Percentiles rank a stretch among this genome's conserved stretches.
Evolutionary conservation across 1,140 invertebrate genomes (phyloP).

Genomic region (Pseudomyrmex sp.): DNA sequence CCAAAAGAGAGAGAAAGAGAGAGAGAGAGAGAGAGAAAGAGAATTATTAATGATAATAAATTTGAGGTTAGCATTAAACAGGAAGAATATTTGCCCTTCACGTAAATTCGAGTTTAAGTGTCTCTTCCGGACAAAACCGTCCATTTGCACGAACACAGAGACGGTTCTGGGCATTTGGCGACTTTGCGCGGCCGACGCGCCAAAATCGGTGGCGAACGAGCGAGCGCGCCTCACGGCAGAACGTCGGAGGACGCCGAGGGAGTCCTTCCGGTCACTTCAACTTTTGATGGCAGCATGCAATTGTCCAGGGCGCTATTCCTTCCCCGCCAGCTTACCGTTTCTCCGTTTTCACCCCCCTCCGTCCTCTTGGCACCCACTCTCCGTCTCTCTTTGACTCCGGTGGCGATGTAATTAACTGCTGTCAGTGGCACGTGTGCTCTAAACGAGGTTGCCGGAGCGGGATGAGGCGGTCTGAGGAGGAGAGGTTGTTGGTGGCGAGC

Average conservation of each 20-base stretch:
- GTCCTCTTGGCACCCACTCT: not conserved
- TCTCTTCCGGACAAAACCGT: conserved; percentile 2
- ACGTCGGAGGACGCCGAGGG: not conserved
- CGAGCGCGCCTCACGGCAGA: not conserved
- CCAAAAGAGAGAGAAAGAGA: not conserved
- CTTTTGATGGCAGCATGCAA: conserved; percentile 57
- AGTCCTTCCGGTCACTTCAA: conserved; percentile 59
- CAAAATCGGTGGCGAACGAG: conserved; percentile 36
- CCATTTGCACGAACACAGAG: conserved; percentile 16
- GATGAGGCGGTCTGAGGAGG: conserved; percentile 46
- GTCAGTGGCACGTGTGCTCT: conserved; percentile 70
- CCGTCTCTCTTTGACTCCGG: conserved; percentile 38
- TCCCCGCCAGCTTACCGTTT: conserved; percentile 23
- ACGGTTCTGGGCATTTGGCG: not conserved
- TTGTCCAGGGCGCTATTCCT: conserved; percentile 47
- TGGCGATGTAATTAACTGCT: conserved; percentile 73
- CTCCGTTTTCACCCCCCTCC: conserved; percentile 12
- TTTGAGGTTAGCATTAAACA: conserved; percentile 18
- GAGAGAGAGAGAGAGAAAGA: not conserved
- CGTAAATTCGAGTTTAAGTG: conserved; percentile 28
- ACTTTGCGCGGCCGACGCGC: conserved; percentile 4
- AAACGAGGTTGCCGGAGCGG: conserved; percentile 54
- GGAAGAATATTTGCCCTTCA: not conserved
- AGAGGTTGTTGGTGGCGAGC: conserved; percentile 32
- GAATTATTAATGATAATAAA: not conserved